phyloP scores from a whole-genome alignment of 1,140 invertebrate species.

The Brachionus calyciflorus region DNA sequence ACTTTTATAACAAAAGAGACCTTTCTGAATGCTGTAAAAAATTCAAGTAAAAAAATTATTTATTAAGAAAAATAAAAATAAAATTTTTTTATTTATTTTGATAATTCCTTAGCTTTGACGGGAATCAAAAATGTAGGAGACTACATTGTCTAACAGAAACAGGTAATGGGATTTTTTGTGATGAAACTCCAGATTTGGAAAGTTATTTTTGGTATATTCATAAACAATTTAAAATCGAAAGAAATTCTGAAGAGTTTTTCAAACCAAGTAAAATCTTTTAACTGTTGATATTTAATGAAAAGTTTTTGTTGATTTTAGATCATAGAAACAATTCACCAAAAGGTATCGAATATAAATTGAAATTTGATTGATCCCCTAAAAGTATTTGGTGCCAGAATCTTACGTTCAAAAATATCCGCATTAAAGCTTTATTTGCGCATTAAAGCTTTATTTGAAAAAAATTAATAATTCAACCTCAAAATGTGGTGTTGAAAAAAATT shows the following conservation, averaged over 20 bases:
- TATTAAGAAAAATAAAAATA: neutral
- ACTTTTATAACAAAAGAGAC: neutral
- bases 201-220: neutral
- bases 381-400: neutral
- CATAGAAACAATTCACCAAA: neutral
- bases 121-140: neutral
- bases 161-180: neutral
- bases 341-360: neutral
- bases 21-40: neutral
- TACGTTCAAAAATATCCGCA: neutral
- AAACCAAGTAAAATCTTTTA: neutral
- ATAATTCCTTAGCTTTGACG: neutral
- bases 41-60: neutral
- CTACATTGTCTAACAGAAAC: neutral
- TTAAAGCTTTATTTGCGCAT: too few relatives aligned
- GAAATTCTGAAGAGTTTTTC: neutral
- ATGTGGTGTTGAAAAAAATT: neutral
- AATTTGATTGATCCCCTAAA: neutral
- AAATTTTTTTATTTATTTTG: neutral
- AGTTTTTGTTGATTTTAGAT: neutral
- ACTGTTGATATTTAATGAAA: too few relatives aligned
- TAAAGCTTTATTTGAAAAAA: neutral
- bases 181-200: neutral
- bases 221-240: neutral
- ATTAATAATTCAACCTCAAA: neutral